A percentile compares a stretch with the other conserved stretches of the same genome.
Evolutionary conservation across 2,113 vertebrate species (phyloP).

Genomic region (Notothenia coriiceps): DNA sequence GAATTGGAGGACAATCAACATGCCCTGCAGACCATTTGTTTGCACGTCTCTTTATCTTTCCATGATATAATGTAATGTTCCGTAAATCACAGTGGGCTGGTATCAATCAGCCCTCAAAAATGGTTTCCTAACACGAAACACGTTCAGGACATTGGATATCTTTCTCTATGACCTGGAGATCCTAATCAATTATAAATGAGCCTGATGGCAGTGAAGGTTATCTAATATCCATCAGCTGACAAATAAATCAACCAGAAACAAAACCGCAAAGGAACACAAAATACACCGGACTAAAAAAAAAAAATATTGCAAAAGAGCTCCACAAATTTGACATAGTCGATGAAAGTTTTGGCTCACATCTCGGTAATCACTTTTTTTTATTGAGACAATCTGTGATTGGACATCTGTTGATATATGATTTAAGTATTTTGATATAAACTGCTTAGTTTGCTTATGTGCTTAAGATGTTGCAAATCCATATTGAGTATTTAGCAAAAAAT

Average conservation of each 20-base stretch:
- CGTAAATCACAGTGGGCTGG: conserved; percentile 53
- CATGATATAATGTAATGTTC: conserved; percentile 41
- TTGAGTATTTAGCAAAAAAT: conserved; percentile 36
- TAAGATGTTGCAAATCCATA: conserved; percentile 16
- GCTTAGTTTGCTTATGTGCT: conserved; percentile 21
- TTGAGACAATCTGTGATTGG: conserved; percentile 19
- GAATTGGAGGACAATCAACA: conserved; percentile 30
- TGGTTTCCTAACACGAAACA: conserved; percentile 56
- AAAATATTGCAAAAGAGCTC: conserved; percentile 2
- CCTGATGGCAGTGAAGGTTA: conserved; percentile 40
- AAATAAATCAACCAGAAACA: conserved; percentile 55
- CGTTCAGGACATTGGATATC: conserved; percentile 49
- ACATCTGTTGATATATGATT: conserved; percentile 25
- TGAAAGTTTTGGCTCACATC: conserved; percentile 13
- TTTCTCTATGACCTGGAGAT: conserved; percentile 50
- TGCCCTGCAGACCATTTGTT: conserved; percentile 54
- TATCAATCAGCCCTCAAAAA: conserved; percentile 53
- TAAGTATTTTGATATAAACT: conserved; percentile 6
- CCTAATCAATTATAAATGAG: conserved; percentile 65
- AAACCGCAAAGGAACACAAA: conserved; percentile 16
- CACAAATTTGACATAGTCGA: not conserved
- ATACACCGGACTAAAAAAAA: conserved; percentile 21
- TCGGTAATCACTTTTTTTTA: conserved; percentile 11
- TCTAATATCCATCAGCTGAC: conserved; percentile 63
- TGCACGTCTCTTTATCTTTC: conserved; percentile 54